Evolutionary conservation across 92 coral and sea anemone species (phyloP).

Genomic region (Anthopleura xanthogrammica): DNA sequence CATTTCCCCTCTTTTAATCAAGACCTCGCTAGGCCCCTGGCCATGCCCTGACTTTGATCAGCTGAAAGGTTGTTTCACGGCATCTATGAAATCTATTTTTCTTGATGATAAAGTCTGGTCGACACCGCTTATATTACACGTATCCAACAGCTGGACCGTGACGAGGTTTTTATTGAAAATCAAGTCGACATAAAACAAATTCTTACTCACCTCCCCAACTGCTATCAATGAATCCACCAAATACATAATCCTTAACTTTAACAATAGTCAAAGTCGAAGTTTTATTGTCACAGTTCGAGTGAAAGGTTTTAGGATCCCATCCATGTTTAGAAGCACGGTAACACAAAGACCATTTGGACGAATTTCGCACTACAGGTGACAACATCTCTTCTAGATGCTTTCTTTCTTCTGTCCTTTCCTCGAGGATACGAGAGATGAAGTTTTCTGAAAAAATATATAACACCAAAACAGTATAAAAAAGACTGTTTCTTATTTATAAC

Average conservation of each 20-base stretch:
- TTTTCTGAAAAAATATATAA: background rate
- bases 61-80: too few relatives aligned
- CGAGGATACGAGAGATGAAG: constrained; percentile 62
- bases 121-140: too few relatives aligned
- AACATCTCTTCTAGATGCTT: constrained; percentile 44
- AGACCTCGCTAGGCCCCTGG: too few relatives aligned
- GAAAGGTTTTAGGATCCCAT: constrained; percentile 42
- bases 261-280: constrained; percentile 49
- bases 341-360: constrained; percentile 49
- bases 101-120: too few relatives aligned
- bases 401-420: constrained; percentile 35
- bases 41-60: too few relatives aligned
- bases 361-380: constrained; percentile 23
- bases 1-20: too few relatives aligned
- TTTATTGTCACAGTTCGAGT: constrained; percentile 26
- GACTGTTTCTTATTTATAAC: too few relatives aligned
- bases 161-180: too few relatives aligned
- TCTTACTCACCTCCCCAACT: constrained; percentile 56
- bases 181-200: too few relatives aligned
- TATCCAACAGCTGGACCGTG: too few relatives aligned
- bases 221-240: constrained; percentile 70
- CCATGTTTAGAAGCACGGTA: constrained; percentile 51
- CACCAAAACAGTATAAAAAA: background rate
- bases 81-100: too few relatives aligned
- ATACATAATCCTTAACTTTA: constrained; percentile 48